Percentiles rank a stretch among this genome's conserved stretches.
Conservation (phyloP, 1,140 invertebrate species). For the Scylla paramamosain region DNA sequence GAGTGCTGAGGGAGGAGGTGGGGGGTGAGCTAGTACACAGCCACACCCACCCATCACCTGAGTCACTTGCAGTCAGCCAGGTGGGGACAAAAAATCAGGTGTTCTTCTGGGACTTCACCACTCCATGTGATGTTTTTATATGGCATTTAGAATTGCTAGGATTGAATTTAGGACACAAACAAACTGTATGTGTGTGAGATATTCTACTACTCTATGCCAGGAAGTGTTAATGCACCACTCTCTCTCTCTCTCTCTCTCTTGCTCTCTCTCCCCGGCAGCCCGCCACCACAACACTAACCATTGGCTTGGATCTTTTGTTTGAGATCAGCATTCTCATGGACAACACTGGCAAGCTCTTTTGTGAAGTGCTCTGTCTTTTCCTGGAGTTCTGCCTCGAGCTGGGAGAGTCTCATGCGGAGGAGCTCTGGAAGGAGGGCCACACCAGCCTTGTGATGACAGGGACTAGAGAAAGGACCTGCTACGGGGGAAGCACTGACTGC, state of each 20-base stretch:
- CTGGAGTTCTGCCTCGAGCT: constrained; percentile 71
- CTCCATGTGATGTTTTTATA: too few relatives aligned
- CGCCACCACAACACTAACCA: constrained; percentile 60
- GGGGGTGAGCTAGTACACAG: too few relatives aligned
- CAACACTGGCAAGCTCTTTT: constrained; percentile 62
- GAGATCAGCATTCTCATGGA: constrained; percentile 67
- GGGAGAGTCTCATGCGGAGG: constrained; percentile 71
- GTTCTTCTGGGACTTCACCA: too few relatives aligned
- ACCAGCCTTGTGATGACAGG: neutral
- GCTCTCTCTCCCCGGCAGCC: neutral
- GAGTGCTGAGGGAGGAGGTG: neutral
- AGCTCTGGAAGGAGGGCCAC: constrained; percentile 69
- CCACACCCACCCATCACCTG: too few relatives aligned
- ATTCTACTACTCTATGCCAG: neutral
- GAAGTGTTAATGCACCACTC: neutral
- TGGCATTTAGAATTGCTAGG: neutral
- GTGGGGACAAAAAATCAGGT: too few relatives aligned
- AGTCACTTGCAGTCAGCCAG: too few relatives aligned
- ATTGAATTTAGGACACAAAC: neutral
- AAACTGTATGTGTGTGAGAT: neutral
- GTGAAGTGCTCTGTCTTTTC: constrained; percentile 65
- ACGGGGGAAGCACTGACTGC: neutral
- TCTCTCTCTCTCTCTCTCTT: neutral
- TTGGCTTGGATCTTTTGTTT: constrained; percentile 67
- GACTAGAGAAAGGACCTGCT: neutral